Base-by-base conservation (phyloP, 1,140 invertebrate genomes). In the Drosophila bipectinata region DNA sequence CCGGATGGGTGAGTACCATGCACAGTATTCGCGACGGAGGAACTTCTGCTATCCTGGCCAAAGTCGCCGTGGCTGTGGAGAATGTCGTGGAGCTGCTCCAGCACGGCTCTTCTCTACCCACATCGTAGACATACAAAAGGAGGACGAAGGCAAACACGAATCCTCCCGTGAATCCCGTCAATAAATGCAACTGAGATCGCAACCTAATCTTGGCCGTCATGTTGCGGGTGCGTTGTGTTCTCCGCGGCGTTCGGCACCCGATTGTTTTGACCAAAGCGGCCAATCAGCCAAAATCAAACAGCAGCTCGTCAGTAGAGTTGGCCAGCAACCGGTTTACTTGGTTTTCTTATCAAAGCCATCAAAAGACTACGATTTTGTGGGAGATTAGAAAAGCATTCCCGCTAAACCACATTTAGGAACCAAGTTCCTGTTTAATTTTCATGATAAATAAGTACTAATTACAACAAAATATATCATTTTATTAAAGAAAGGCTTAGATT, bases 1-100 rank as follows among this genome's bases (percentile, higher is more conserved):
- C 94, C 2, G 98, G 98, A 55, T 95, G 95, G 0, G 98, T 99
- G 95, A 99, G 96, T 5, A 99, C 93, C 97, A 98, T 99, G 91
- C 98, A 99, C 0, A 99, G 93, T 0, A 99, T 95, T 47, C 96
- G 93, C 95, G 93, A 84, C 94, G 10, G 94, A 95, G 52, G 14
- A 4, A 45, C 2, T 10, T 18, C 18, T 15, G n/a, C 32, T 15
- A 0, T 15, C 14, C 37, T 39, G 1, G 6, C 45, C 24, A 53
- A 48, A 15, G 45, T 14, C 8, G 28, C 47, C n/a, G 57, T 56
- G 24, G 47, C 21, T 0, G 44, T 10, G 7, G 51, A 39, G 8
- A 68, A 30, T 6, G 53, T 55, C 2, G 56, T 60, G 32, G 64
- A 62, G 28, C 49, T 76, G 48, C 49, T 48, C 53, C 53, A 66